Base-by-base conservation (phyloP, 1,140 invertebrate genomes). In the fruit fly (Drosophila melanogaster) region DNA sequence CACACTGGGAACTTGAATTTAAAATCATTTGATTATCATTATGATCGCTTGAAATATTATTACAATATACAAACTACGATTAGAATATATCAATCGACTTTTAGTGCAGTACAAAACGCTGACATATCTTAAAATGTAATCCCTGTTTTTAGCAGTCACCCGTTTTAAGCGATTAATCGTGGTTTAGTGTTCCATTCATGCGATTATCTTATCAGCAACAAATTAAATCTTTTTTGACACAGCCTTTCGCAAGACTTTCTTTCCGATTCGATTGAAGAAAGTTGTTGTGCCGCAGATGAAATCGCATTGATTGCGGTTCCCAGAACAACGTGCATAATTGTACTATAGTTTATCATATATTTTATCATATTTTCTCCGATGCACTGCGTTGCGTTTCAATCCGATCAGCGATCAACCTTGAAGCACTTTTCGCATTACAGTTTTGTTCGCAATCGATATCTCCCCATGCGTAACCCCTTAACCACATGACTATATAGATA, bases 401-500 rank as follows among this genome's bases (percentile, higher is more conserved):
- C 30, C 11, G 19, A 59, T 37, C 51, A 26, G 54, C 22, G 37
- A 67, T 67, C 44, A 67, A 35, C 64, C 64, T 65, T 67, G 64
- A 67, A 51, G 64, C 59, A n/a, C 59, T 41, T 37, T 67, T 64
- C 37, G 37, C 64, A 26, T 19, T 35, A 43, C 64, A 43, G 46
- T 24, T 65, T 64, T 60, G 59, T 35, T 44, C 56, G 62, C 62
- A 65, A 62, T 62, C 58, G 12, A 49, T 33, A 35, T 19, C 57
- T 30, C 14, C n/a, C 56, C 50, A 70, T 47, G 50, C 66, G 35
- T 47, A 19, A 40, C n/a, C 44, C 61, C 11, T 35, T 12, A 59
- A 46, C 59, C 30, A 30, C 15, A 51, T 30, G 10, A 15, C 35
- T 11, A n/a, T 19, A 4, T 38, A 17, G 6, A 7, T 26, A 44